These are phyloP conservation scores for Psilopogon haemacephalus DNA, from an alignment of 2,113 vertebrate species.

Conservation along the genomic window DNA sequence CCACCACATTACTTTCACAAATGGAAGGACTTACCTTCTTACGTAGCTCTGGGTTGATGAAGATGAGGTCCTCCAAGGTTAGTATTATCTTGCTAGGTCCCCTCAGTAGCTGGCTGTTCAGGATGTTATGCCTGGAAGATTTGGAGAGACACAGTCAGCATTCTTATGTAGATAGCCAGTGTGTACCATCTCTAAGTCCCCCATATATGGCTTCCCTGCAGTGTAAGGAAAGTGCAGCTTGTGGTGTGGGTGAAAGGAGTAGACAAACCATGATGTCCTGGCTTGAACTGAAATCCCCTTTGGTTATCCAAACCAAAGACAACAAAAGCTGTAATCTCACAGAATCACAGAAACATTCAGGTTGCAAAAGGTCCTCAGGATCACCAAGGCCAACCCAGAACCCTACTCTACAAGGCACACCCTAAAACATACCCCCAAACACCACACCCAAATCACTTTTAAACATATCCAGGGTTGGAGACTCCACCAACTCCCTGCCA, in stretches of 20 bases:
- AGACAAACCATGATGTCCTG: background rate
- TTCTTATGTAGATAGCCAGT: background rate
- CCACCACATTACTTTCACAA: accelerated
- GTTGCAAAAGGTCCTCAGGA: no score
- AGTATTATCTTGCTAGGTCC: conserved; percentile 87
- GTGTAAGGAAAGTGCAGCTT: background rate
- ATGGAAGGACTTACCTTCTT: conserved; percentile 75
- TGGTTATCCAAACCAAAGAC: background rate
- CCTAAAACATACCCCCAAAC: no score
- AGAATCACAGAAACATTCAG: background rate
- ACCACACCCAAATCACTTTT: no score
- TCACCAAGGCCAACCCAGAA: no score
- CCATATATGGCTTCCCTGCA: background rate
- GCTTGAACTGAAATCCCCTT: background rate
- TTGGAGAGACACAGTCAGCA: background rate
- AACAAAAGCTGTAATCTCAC: background rate
- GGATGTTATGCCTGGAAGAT: conserved; percentile 77
- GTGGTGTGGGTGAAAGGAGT: background rate
- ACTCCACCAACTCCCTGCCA: no score
- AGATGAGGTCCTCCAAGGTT: conserved; percentile 85
- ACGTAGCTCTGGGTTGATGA: conserved; percentile 87
- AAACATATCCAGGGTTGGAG: no score
- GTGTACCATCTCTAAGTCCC: background rate
- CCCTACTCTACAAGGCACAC: no score
- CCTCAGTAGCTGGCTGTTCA: conserved; percentile 86